Conservation (phyloP, 2,888 invertebrate genomes). For the Epistrophe grossulariae region DNA sequence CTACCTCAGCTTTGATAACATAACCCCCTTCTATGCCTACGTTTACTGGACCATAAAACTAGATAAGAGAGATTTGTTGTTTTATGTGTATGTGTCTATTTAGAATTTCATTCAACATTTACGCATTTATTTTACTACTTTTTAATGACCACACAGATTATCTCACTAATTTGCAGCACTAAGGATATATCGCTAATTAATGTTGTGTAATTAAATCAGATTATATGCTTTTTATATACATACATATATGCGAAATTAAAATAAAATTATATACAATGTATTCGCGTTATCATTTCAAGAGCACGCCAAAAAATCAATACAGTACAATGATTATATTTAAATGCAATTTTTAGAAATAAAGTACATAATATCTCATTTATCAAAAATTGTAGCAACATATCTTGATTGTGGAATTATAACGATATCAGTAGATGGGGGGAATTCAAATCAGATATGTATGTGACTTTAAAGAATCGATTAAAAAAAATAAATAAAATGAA, state of each 20-base stretch:
- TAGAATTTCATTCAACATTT: neutral
- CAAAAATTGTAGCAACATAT: neutral
- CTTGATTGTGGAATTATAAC: neutral
- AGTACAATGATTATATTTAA: neutral
- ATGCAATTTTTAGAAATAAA: neutral
- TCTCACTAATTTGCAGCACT: neutral
- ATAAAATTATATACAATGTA: neutral
- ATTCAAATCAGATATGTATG: neutral
- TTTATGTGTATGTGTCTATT: neutral
- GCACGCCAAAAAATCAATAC: neutral
- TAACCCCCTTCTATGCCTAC: neutral
- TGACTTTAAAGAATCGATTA: neutral
- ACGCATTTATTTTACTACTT: neutral
- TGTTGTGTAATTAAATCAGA: neutral
- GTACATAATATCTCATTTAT: conserved; percentile 12
- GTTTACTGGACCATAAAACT: neutral
- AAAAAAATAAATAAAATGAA: neutral
- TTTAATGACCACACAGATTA: conserved; percentile 2
- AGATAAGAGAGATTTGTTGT: neutral
- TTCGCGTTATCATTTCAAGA: neutral
- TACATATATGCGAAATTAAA: neutral
- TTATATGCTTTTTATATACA: neutral
- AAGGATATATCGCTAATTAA: neutral
- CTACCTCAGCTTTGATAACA: too few species aligned
- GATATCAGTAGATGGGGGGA: neutral